phyloP scores from a whole-genome alignment of 2,888 invertebrate species.

The Aphrophora alni region DNA sequence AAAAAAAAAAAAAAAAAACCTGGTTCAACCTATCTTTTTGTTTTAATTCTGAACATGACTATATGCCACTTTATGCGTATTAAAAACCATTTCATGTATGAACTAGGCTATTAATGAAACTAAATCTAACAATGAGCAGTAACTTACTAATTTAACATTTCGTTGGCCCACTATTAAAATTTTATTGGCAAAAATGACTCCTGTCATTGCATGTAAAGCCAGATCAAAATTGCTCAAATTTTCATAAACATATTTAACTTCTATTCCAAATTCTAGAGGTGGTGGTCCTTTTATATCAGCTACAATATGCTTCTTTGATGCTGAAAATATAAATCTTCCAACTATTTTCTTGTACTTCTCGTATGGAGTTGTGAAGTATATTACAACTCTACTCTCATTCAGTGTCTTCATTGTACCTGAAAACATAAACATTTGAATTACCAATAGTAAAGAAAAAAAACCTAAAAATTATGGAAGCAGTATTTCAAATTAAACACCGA shows the following conservation, averaged over 20 bases:
- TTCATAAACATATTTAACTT: slow-evolving; percentile 68
- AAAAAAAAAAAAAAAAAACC: too few species aligned
- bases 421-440: slow-evolving; percentile 36
- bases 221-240: slow-evolving; percentile 72
- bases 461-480: slow-evolving; percentile 40
- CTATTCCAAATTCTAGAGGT: slow-evolving; percentile 69
- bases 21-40: too few species aligned
- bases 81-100: too few species aligned
- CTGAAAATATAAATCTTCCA: slow-evolving; percentile 75
- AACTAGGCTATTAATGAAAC: not conserved
- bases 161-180: slow-evolving; percentile 73
- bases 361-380: slow-evolving; percentile 78
- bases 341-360: slow-evolving; percentile 69
- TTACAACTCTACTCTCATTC: slow-evolving; percentile 75
- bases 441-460: slow-evolving; percentile 33
- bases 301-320: slow-evolving; percentile 72
- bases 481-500: too few species aligned
- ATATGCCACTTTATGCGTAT: too few species aligned
- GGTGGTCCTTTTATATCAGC: slow-evolving; percentile 74
- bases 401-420: slow-evolving; percentile 71
- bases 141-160: slow-evolving; percentile 67
- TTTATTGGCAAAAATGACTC: slow-evolving; percentile 72
- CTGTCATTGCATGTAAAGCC: slow-evolving; percentile 74
- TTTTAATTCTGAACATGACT: too few species aligned
- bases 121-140: not conserved